Evolutionary conservation across 2,888 invertebrate genomes (phyloP), one percentile per base, ranked within the genome.

Genomic region (Coecobrya sp.): DNA sequence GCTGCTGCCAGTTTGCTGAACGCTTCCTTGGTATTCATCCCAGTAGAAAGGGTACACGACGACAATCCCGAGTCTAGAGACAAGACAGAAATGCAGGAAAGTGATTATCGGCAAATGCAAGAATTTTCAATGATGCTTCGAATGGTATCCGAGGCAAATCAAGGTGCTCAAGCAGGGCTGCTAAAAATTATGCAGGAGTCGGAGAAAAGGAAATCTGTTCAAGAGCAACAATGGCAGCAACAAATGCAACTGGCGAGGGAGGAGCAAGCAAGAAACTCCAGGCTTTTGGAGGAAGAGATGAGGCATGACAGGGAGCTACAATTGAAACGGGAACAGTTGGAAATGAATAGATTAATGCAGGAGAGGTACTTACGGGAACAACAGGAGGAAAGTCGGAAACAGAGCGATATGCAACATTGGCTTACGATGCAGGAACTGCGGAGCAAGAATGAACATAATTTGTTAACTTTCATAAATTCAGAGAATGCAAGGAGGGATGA

Each of bases 111-210:
- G 62, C 70, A 70, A 0, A 82, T 92, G 68, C 70, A 81, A 19
- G 92, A 92, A 49, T 89, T 92, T 81, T 27, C 89, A 10, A 59
- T 27, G 0, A 62, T 92, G 55, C 86, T 92, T 16, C 30, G 86
- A 49, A 70, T 36, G 25, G 22, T 92, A 42, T 13, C 89, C 1
- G 81, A 89, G 3, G 11, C 52, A 0, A 84, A 8, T 5, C 22
- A 55, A 4, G 36, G 52, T 13, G 81, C 81, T 65, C 84, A 73
- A n/a, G 52, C 19, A 11, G 25, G 52, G n/a, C n/a, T 92, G n/a
- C n/a, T 86, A 16, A 1, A 19, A n/a, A 8, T 91, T n/a, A 79
- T 92, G 68, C 59, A 16, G 16, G 73, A 87, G 19, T 70, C 84
- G 0, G 16, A 81, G 70, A 2, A 73, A 27, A 65, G 49, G 81